phyloP scores from a whole-genome alignment of 2,888 invertebrate genomes.

The Lepidocyrtoides sp. region DNA sequence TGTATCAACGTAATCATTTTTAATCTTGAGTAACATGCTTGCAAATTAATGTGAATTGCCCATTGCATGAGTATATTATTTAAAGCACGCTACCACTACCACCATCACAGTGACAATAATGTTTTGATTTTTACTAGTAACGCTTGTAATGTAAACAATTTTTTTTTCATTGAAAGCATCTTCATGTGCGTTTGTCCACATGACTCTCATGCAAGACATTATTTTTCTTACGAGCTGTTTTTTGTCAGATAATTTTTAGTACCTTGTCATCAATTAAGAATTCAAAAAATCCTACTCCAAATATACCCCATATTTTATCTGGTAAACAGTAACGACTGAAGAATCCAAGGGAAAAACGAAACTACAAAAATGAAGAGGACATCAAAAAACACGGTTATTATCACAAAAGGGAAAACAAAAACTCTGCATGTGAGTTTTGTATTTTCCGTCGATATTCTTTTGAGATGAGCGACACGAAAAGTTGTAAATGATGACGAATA shows the following conservation, averaged over 20 bases:
- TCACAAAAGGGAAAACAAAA: slow-evolving; percentile 64
- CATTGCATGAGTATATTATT: slow-evolving; percentile 1
- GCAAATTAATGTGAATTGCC: background rate
- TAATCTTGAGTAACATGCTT: slow-evolving; percentile 42
- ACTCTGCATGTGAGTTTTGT: slow-evolving; percentile 80
- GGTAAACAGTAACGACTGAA: background rate
- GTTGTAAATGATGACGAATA: slow-evolving; percentile 51
- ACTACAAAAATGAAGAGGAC: slow-evolving; percentile 6
- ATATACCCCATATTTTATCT: background rate
- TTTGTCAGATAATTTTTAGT: slow-evolving; percentile 20
- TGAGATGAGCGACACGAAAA: slow-evolving; percentile 49
- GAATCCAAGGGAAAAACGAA: too few species aligned
- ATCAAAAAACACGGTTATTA: slow-evolving; percentile 10
- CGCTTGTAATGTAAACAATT: slow-evolving; percentile 23
- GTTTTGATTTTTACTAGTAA: slow-evolving; percentile 35
- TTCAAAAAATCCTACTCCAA: slow-evolving; percentile 21
- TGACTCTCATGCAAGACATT: slow-evolving; percentile 6
- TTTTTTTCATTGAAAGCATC: background rate
- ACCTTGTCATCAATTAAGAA: slow-evolving; percentile 24
- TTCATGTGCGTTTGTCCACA: slow-evolving; percentile 28
- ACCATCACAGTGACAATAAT: slow-evolving; percentile 1
- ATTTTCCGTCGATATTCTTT: slow-evolving; percentile 36
- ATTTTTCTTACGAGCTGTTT: background rate
- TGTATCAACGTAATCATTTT: slow-evolving; percentile 64
- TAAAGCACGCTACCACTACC: background rate